Base-by-base conservation (phyloP, 2,797 vertebrate species). In the Helarctos malayanus region DNA sequence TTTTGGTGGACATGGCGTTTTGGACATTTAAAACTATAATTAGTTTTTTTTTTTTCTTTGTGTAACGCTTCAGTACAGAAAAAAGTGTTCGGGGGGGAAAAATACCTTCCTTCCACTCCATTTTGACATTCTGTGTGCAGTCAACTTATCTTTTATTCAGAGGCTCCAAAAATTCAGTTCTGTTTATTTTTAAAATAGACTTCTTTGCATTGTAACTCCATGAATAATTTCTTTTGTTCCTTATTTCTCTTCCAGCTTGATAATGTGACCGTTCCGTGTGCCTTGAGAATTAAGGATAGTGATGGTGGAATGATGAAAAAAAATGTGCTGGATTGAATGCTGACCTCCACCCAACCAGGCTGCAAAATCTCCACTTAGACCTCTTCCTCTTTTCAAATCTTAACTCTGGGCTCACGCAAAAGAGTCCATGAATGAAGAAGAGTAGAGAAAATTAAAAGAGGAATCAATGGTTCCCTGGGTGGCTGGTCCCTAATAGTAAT, bases 1-100 rank as follows among this genome's bases (percentile, higher is more conserved):
- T 99, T 99, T 98, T 98, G 99, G 99, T 99, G 99, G 99, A 99
- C 99, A 99, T 98, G 98, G 98, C 98, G 98, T 99, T 99, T 99
- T 98, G 99, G 99, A 99, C 99, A 98, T 99, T 99, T 99, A 99
- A 99, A 99, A 98, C 98, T 98, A 98, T 99, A 99, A 99, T 99
- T 99, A 99, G 99, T 98, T 97, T 25, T 54, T 96, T 97, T 95
- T 95, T 98, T 94, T 92, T 23, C 96, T 96, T 97, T 98, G 97
- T 98, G 97, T 95, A 93, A 96, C 93, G 97, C 97, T 98, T 98
- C 97, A 57, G 98, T 97, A 87, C 61, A 98, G 98, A 98, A 98
- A 97, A 94, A 94, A 94, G 83, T 82, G 89, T 96, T 78, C 8
- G 9, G 65, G 65, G 18, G 80, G 54, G 96, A 15, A 5, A 5